These are phyloP conservation scores for Metopia argyrocephala DNA, from an alignment of 2,888 invertebrate species.

Conservation along the genomic window DNA sequence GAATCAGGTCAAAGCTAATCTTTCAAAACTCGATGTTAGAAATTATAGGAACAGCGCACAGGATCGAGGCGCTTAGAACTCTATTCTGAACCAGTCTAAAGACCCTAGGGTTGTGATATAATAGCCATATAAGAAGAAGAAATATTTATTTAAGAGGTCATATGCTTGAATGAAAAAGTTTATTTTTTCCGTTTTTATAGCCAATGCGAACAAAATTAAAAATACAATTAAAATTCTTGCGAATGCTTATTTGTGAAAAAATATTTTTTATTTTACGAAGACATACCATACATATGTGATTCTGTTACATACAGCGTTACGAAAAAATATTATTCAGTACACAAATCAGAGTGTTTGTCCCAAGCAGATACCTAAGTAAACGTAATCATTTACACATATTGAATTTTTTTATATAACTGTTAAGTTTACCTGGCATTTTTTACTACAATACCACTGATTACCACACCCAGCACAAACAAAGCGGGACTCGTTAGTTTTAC, in stretches of 20 bases:
- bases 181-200: no score
- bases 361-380: constrained; percentile 63
- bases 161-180: no score
- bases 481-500: constrained; percentile 88
- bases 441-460: constrained; percentile 96
- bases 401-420: not conserved
- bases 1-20: no score
- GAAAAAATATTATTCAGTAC: constrained; percentile 56
- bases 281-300: not conserved
- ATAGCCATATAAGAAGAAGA: no score
- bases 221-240: no score
- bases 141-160: no score
- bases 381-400: not conserved
- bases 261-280: not conserved
- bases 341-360: constrained; percentile 65
- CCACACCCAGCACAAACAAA: constrained; percentile 94
- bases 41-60: no score
- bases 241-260: not conserved
- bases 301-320: not conserved
- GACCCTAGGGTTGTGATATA: no score
- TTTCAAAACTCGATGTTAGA: no score
- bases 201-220: no score
- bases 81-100: no score
- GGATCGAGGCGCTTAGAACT: no score
- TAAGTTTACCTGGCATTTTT: constrained; percentile 90